Base-by-base conservation (phyloP, 2,113 vertebrate species). In the Nicator chloris region DNA sequence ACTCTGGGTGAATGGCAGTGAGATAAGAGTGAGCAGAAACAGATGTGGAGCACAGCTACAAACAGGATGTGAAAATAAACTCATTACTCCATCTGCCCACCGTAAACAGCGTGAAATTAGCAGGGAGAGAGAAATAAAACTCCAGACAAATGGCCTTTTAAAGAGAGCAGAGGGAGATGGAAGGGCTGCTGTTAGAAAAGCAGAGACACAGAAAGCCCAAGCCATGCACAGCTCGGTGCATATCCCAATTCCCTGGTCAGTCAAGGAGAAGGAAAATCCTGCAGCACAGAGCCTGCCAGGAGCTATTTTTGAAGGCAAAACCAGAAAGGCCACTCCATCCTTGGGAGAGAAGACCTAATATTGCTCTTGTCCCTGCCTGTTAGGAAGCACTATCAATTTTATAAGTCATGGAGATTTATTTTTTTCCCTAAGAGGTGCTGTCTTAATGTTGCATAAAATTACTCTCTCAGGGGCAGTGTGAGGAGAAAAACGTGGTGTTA, bases 391-490 rank as follows among this genome's bases (percentile, higher is more conserved):
- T 59, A 51, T 90, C 82, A 70, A 68, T 93, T 96, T 88, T 27
- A 24, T 49, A 85, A 94, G 56, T 81, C 90, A 64, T 37, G 4
- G 73, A 73, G 63, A 77, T 64, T 53, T 75, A 59, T 72, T 88
- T 86, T 76, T 77, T 47, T 10, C 82, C 91, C 72, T 51, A 44
- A 81, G 90, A 96, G 90, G 57, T 31, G 0, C 72, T 83, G 44
- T 92, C 56, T 96, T 96, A 95, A 96, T 86, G 92, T 93, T 95
- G 94, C 90, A 95, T 96, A 96, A 96, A 96, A 97, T 92, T 50
- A 92, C 85, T 96, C 93, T 95, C 95, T 63, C 42, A 54, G 95
- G 96, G 90, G 79, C 23, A 63, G 51, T 37, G 68, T 23, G 72
- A 88, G 80, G 76, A 95, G 85, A n/a, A 80, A 88, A 92, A 84